phyloP scores from a whole-genome alignment of 2,888 invertebrate species.

The Hydraecia micacea region DNA sequence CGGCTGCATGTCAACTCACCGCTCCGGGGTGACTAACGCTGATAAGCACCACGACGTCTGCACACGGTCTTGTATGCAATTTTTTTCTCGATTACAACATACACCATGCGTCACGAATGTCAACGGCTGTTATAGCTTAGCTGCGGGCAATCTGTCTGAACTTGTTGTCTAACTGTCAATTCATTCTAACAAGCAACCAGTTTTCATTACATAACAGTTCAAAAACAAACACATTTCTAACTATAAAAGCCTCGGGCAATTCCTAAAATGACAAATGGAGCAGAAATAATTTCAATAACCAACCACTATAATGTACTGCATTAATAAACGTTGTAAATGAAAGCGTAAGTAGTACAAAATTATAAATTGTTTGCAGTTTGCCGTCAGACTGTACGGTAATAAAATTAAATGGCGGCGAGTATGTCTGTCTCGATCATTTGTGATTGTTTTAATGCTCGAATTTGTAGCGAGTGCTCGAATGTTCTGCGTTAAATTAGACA shows the following conservation, averaged over 20 bases:
- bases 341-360: slow-evolving; percentile 53
- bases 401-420: slow-evolving; percentile 66
- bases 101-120: not conserved
- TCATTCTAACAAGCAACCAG: slow-evolving; percentile 16
- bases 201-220: slow-evolving; percentile 11
- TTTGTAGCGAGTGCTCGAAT: slow-evolving; percentile 42
- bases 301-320: slow-evolving; percentile 22
- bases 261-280: slow-evolving; percentile 55
- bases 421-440: slow-evolving; percentile 58
- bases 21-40: slow-evolving; percentile 59
- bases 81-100: slow-evolving; percentile 13
- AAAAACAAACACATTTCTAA: slow-evolving; percentile 45
- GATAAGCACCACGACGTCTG: slow-evolving; percentile 53
- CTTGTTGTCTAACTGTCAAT: slow-evolving; percentile 34
- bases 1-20: slow-evolving; percentile 63
- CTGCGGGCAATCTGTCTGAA: slow-evolving; percentile 5
- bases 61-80: slow-evolving; percentile 25
- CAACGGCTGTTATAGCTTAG: not conserved
- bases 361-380: slow-evolving; percentile 60
- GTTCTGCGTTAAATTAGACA: slow-evolving; percentile 45
- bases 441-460: slow-evolving; percentile 61
- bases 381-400: slow-evolving; percentile 56
- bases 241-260: slow-evolving; percentile 38
- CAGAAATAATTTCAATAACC: slow-evolving; percentile 53
- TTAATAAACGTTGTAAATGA: slow-evolving; percentile 51